Evolutionary conservation across 2,888 invertebrate species (phyloP), one percentile per base, ranked within the genome.

Genomic region (Philhelius pedissequus): DNA sequence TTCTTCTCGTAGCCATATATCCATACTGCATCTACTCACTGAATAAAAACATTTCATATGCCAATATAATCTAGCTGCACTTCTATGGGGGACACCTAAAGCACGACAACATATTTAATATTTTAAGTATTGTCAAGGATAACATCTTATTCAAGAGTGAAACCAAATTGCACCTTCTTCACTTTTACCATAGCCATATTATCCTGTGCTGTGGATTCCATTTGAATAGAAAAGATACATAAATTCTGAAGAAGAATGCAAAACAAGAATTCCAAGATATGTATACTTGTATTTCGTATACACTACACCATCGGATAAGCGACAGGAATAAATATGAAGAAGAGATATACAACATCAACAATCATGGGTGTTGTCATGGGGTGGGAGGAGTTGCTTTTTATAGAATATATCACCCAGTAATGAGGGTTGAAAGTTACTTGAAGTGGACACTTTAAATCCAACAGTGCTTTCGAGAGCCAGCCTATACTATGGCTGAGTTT

Each of bases 361-460:
- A 52, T 52, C 50, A 62, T 40, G 50, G 40, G 35, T 32, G 35
- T 45, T 45, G 15, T 62, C 3, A 6, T 43, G 45, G 25, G 20
- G 13, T 2, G 58, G 13, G 4, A 20, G 2, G 25, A 18, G 11
- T 27, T 60, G 25, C 52, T 62, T 74, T 64, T 74, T 74, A 56
- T 58, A 52, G 78, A 78, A 74, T 83, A 83, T 78, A 83, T 83
- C 69, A 69, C 74, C 78, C 69, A 83, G 82, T 83, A 83, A 83
- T 83, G 82, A 83, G 82, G 73, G 82, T 83, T 83, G 82, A 83
- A 83, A 83, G 82, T 83, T 83, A 83, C 82, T 83, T 83, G 82
- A 78, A 83, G 82, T 83, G 78, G 78, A 69, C 74, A 83, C 82
- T 83, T 78, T 83, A 78, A 74, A 83, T 78, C 69, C 82, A 78